Evolutionary conservation across 2,888 invertebrate species (phyloP).

Genomic region (Branchipolynoe longqiensis): DNA sequence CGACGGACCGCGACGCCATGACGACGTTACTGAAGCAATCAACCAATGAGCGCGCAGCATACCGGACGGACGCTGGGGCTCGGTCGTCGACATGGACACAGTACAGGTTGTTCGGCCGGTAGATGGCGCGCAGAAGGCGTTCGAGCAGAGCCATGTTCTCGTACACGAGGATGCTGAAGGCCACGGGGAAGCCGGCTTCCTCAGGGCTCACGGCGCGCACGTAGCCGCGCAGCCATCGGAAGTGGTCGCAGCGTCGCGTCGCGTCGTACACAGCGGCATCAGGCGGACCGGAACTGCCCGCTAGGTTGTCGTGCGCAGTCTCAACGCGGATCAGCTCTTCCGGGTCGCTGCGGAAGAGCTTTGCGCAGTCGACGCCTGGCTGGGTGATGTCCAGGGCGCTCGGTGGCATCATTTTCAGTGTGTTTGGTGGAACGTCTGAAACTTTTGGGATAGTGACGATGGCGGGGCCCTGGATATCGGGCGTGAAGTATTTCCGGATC

Average conservation of each 20-base stretch:
- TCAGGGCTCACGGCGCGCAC: constrained; percentile 65
- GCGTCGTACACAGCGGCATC: background rate
- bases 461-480: background rate
- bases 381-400: background rate
- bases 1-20: constrained; percentile 69
- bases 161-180: constrained; percentile 74
- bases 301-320: background rate
- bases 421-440: background rate
- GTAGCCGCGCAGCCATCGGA: constrained; percentile 49
- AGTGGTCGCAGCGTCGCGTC: constrained; percentile 48
- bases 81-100: constrained; percentile 80
- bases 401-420: background rate
- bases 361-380: background rate
- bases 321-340: background rate
- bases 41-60: constrained; percentile 67
- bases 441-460: background rate
- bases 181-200: constrained; percentile 71
- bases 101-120: constrained; percentile 78
- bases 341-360: background rate
- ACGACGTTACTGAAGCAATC: constrained; percentile 74
- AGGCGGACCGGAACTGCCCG: background rate
- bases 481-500: background rate
- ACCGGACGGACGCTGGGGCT: constrained; percentile 66
- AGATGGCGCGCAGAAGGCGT: constrained; percentile 75
- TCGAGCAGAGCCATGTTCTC: constrained; percentile 72